A percentile compares a stretch with the other conserved stretches of the same genome.
phyloP scores from a whole-genome alignment of 2,888 invertebrate genomes.

The Chymomyza amoena region DNA sequence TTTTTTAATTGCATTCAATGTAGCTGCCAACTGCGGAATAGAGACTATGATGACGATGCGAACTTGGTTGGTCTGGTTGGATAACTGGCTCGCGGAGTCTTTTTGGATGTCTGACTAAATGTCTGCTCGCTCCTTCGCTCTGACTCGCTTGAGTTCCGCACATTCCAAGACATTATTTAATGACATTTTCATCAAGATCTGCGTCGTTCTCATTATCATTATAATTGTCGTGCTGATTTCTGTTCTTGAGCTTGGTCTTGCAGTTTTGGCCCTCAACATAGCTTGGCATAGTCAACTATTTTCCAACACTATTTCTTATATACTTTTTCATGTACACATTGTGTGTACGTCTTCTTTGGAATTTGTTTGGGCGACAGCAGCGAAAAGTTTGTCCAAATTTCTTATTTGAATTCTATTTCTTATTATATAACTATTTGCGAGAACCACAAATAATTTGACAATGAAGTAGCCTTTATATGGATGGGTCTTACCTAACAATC shows the following conservation, averaged over 20 bases:
- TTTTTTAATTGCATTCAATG: constrained; percentile 71
- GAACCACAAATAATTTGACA: constrained; percentile 1
- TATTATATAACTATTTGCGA: constrained; percentile 38
- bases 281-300: constrained; percentile 29
- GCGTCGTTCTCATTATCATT: constrained; percentile 60
- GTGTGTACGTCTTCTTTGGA: constrained; percentile 17
- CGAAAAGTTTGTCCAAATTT: constrained; percentile 50
- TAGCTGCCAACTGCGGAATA: constrained; percentile 44
- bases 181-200: constrained; percentile 63
- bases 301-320: constrained; percentile 41
- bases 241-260: constrained; percentile 28
- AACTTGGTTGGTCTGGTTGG: constrained; percentile 40
- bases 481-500: neutral
- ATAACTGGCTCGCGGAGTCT: neutral
- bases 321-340: neutral
- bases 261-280: constrained; percentile 1
- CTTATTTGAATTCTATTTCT: constrained; percentile 5
- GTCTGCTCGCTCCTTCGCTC: neutral
- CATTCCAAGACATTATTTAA: constrained; percentile 59
- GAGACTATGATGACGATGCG: constrained; percentile 39
- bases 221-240: constrained; percentile 70
- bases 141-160: constrained; percentile 9
- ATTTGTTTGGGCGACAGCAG: constrained; percentile 34
- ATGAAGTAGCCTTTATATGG: constrained; percentile 8
- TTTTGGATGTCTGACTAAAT: neutral